Evolutionary conservation across 1,140 invertebrate species (phyloP).

Genomic region (Prorops nasuta): DNA sequence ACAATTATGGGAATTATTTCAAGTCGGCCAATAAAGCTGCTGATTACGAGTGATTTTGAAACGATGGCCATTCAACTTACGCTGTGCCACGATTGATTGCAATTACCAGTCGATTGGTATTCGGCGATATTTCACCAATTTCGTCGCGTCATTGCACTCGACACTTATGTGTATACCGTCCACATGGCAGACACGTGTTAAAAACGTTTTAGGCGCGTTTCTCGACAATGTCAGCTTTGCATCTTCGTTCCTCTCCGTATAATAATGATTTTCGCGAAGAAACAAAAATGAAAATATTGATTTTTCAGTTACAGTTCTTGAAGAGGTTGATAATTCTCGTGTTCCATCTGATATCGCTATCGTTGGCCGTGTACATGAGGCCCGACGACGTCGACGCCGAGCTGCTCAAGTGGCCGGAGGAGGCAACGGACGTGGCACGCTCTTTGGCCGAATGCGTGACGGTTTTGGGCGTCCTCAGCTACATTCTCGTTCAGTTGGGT

Average conservation of each 20-base stretch:
- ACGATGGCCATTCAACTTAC: slow-evolving; percentile 20
- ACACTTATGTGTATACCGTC: no score
- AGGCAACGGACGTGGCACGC: slow-evolving; percentile 55
- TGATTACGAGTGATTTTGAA: slow-evolving; percentile 15
- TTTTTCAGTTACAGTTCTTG: slow-evolving; percentile 72
- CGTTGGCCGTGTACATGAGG: slow-evolving; percentile 85
- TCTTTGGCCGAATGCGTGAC: slow-evolving; percentile 73
- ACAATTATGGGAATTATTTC: slow-evolving; percentile 24
- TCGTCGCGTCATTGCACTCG: no score
- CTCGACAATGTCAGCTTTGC: no score
- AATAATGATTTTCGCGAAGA: neutral
- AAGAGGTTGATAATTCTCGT: slow-evolving; percentile 84
- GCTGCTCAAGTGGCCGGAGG: slow-evolving; percentile 59
- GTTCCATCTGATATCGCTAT: slow-evolving; percentile 84
- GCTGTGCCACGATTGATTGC: slow-evolving; percentile 14
- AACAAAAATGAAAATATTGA: slow-evolving; percentile 11
- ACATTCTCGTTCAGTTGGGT: slow-evolving; percentile 88
- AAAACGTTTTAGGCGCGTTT: no score
- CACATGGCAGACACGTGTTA: no score
- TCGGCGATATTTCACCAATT: no score
- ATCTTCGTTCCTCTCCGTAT: neutral
- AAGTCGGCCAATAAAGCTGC: slow-evolving; percentile 6
- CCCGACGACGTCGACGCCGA: slow-evolving; percentile 62
- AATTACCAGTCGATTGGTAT: no score
- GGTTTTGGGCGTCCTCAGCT: slow-evolving; percentile 80